Evolutionary conservation across 1,140 invertebrate genomes (phyloP), one percentile per base, ranked within the genome.

Genomic region (Eufriesea mexicana): DNA sequence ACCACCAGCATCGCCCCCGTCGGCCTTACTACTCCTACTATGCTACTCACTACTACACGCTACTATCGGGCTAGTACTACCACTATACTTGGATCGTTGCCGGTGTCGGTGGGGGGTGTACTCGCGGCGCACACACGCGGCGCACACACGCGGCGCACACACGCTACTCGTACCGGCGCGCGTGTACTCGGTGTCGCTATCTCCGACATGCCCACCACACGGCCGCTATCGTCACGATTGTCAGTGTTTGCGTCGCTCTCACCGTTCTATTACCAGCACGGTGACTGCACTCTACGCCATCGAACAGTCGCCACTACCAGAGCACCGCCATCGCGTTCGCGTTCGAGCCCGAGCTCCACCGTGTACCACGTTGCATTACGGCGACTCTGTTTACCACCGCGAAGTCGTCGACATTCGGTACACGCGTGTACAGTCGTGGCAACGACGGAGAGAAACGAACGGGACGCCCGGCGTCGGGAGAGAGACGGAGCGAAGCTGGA

Each of bases 21-120:
- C 25, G n/a, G 6, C 35, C 47, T 54, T 82, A 86, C 67, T 76
- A 79, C 79, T 77, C 61, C 73, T 86, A 86, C 75, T 86, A 77
- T 73, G 12, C 20, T 35, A 35, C 28, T 74, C 18, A 45, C 59
- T 51, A 18, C 59, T 42, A 25, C n/a, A 62, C 71, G 74, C 55
- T 71, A 73, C 67, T 81, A 73, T 75, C 4, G 16, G 7, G 7
- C n/a, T 23, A 67, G 35, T 57, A 74, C 20, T 51, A 47, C 18
- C 28, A 55, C 57, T 10, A 47, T 25, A n/a, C 54, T 59, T 14
- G 6, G 25, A 42, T 35, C 14, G 61, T 5, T 70, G 28, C 59
- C 23, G 54, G 35, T 5, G 66, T 16, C 25, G 18, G 6, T 23
- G 23, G 62, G 23, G 7, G 35, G 0, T 47, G 61, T 35, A n/a